Base-by-base conservation (phyloP, 2,113 vertebrate genomes). In the Pardalotus punctatus region DNA sequence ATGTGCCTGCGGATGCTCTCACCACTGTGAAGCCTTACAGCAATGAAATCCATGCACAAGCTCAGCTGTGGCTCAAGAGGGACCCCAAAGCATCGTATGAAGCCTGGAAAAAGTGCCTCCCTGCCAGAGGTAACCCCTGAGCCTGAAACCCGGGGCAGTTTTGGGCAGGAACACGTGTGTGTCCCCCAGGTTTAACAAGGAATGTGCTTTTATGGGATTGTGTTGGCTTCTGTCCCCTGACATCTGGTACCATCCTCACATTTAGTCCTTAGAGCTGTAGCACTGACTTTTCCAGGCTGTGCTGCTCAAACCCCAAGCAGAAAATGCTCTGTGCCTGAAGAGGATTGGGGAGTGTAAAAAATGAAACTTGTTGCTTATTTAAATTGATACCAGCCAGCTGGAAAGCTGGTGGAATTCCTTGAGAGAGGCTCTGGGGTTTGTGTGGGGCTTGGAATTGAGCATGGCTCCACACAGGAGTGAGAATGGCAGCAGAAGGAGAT, bases 61-160 rank as follows among this genome's bases (percentile, higher is more conserved):
- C 99, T 86, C 99, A 99, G 86, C 98, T 99, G 62, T 99, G 99
- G 99, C 99, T 99, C 88, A 99, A 99, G 98, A 99, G 99, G 94
- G 99, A 99, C 71, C 99, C 99, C 64, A 99, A 99, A 96, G 99
- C 99, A 3, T 99, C 99, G 0, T 99, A 99, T 6, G 99, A 99
- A 73, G 98, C 99, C 87, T 99, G 99, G 99, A 99, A 99, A 93
- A 99, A 99, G 93, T 99, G 99, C 95, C 99, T 99, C 94, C 99
- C 99, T 69, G 99, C 99, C 92, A 98, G 99, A 99, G 99, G 99
- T 99, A 97, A 92, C 35, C 64, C 77, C 60, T 54, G 43, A 42
- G 73, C 40, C 79, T 61, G 43, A 28, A 29, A 29, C 24, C 92
- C 40, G 14, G 12, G 60, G 71, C 29, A 43, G 1, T 73, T 54